A percentile compares a stretch with the other conserved stretches of the same genome.
These are phyloP conservation scores for Camelus bactrianus DNA, from an alignment of 2,113 vertebrate genomes.

Conservation along the genomic window DNA sequence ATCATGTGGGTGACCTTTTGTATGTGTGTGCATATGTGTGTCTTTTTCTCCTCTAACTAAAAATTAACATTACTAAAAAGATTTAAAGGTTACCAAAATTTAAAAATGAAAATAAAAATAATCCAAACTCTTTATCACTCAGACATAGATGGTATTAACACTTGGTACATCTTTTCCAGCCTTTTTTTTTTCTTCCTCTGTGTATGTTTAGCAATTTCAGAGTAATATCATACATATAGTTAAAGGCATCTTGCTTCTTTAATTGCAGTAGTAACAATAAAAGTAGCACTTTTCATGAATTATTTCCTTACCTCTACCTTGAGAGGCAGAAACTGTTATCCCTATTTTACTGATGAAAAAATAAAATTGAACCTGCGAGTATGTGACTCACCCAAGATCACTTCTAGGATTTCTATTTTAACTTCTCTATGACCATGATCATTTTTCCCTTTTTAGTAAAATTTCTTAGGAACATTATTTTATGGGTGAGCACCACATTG, in stretches of 20 bases:
- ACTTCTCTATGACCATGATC: not conserved
- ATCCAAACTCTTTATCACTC: not conserved
- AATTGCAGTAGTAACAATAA: not conserved
- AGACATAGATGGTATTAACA: not conserved
- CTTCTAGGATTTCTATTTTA: constrained; percentile 26
- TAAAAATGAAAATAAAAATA: constrained; percentile 17
- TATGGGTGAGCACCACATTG: not conserved
- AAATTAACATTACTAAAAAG: not conserved
- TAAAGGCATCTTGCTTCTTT: not conserved
- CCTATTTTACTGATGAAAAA: not conserved
- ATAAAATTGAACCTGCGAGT: not conserved
- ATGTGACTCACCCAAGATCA: not conserved
- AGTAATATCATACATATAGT: not conserved
- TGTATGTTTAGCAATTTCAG: not conserved
- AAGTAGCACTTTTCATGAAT: constrained; percentile 19
- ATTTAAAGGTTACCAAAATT: not conserved
- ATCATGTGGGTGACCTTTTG: not conserved
- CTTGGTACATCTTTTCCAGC: not conserved
- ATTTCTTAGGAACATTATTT: not conserved
- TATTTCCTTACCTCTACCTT: not conserved
- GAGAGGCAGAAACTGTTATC: not conserved
- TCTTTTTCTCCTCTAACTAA: not conserved
- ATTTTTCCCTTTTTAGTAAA: not conserved
- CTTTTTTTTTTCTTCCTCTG: not conserved
- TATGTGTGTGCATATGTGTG: not conserved